Percentiles rank a stretch among this genome's conserved stretches.
These are phyloP conservation scores for Orthonyx spaldingii DNA, from an alignment of 2,113 vertebrate genomes.

Conservation along the genomic window DNA sequence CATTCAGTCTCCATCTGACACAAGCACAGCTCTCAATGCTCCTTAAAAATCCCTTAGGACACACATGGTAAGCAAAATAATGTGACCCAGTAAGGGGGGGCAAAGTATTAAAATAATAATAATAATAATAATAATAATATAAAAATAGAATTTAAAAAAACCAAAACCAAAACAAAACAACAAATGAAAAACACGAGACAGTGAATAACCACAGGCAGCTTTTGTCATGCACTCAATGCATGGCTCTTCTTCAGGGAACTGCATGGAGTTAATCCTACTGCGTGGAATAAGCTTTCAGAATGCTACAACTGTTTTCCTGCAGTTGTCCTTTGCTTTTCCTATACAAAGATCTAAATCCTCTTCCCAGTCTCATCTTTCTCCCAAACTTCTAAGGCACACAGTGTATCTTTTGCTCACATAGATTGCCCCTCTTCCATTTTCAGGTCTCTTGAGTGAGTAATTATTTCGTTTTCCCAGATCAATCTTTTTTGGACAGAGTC, in stretches of 20 bases:
- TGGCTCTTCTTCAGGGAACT: neutral
- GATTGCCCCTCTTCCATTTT: neutral
- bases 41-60: conserved; percentile 53
- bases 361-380: neutral
- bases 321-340: neutral
- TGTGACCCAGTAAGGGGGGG: neutral
- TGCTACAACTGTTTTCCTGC: neutral
- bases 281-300: neutral
- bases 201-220: neutral
- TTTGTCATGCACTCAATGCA: neutral
- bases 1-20: conserved; percentile 57
- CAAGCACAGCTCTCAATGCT: conserved; percentile 50
- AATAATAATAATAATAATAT: neutral
- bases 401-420: neutral
- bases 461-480: neutral
- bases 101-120: neutral
- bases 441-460: neutral
- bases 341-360: neutral
- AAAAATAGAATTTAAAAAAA: neutral
- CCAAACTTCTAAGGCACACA: neutral
- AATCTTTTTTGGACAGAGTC: neutral
- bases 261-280: neutral
- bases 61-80: conserved; percentile 31
- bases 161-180: no score
- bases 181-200: neutral